Evolutionary conservation across 2,888 invertebrate species (phyloP), one percentile per base, ranked within the genome.

Genomic region (Patella depressa): DNA sequence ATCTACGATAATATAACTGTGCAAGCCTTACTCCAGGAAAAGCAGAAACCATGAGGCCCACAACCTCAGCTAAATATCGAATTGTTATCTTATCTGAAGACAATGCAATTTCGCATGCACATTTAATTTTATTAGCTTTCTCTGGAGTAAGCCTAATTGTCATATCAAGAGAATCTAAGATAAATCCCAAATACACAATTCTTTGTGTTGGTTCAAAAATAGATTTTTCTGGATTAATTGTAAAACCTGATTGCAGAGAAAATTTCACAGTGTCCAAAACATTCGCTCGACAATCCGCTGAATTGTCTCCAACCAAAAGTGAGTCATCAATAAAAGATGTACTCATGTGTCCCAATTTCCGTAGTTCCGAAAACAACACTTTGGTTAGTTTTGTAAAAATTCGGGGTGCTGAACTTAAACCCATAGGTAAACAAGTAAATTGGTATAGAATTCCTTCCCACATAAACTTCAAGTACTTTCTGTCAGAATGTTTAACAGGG

Each of bases 371-470:
- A 57, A 57, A 57, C 57, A 57, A 57, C 17, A 57, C 57, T 57
- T 57, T 57, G 57, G 57, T n/a, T 57, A 17, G 17, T 57, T 57
- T 57, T 57, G 57, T 57, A 57, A 57, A 57, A 57, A 57, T 57
- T 57, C 5, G 57, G n/a, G 57, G 15, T 57, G 57, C 57, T 57
- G n/a, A 57, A 57, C 57, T 57, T 57, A 53, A 74, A 69, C 72
- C 70, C 34, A 75, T 75, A 69, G 75, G 77, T 19, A 73, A 57
- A 57, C 75, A 69, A 29, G 59, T 73, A 53, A 65, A 78, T 59
- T 78, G 75, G 34, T 70, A 75, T n/a, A 75, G 55, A 69, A 73
- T 69, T 17, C 73, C 80, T 17, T 75, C 65, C 75, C 73, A 77
- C 7, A n/a, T 19, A 45, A 80, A 80, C 53, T 73, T 78, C 24